Percentiles rank a stretch among this genome's conserved stretches.
Conservation (phyloP, 2,113 vertebrate species). For the Cichladusa arquata region DNA sequence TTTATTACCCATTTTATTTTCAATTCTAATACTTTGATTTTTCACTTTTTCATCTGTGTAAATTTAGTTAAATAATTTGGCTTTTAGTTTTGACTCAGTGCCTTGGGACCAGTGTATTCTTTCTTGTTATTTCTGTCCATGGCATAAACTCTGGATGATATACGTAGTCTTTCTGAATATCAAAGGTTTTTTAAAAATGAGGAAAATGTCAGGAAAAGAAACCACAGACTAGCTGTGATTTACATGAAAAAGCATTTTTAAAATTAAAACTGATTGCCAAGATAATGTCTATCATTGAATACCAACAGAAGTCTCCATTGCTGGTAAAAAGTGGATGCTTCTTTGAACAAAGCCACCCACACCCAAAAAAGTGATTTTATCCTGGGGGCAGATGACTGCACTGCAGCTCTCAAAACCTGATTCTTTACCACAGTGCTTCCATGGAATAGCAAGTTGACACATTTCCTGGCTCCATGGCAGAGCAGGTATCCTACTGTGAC, state of each 20-base stretch:
- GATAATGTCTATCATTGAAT: neutral
- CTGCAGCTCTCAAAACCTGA: neutral
- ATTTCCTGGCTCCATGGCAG: neutral
- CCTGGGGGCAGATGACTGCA: neutral
- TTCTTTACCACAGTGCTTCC: neutral
- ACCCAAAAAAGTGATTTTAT: neutral
- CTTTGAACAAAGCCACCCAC: neutral
- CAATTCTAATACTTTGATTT: neutral
- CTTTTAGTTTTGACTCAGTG: slow-evolving; percentile 24
- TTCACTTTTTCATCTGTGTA: neutral
- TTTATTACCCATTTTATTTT: neutral
- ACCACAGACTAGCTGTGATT: neutral
- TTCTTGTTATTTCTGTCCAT: slow-evolving; percentile 3
- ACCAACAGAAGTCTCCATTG: neutral
- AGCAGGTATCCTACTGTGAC: neutral
- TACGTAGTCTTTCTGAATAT: slow-evolving; percentile 19
- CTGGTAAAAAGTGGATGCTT: neutral
- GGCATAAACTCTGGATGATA: slow-evolving; percentile 15
- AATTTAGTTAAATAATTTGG: slow-evolving; percentile 15
- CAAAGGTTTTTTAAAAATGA: neutral
- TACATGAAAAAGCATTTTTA: neutral
- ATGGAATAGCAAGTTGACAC: neutral
- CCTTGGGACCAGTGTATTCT: neutral
- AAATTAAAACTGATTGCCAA: neutral
- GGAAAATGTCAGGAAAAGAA: neutral